Evolutionary conservation across 2,888 invertebrate species (phyloP), one percentile per base, ranked within the genome.

Genomic region (Rhopalosiphum nymphaeae): DNA sequence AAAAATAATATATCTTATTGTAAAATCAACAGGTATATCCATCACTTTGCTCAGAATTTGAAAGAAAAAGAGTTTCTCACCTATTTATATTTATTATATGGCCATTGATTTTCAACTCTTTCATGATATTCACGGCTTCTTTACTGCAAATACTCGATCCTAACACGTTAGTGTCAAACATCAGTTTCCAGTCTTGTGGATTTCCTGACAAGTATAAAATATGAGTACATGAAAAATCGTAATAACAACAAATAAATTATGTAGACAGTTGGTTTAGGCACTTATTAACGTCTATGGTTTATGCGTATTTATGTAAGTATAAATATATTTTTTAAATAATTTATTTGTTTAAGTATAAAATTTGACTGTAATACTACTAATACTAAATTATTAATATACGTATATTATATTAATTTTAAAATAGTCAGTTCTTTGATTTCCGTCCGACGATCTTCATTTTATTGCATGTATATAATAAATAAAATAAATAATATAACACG

Each of bases 61-160:
- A 36, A 78, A 78, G 36, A 13, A 16, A n/a, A 78, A 5, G 21
- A 1, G 21, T 78, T 78, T 78, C 13, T 78, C 11, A 91, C 91
- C 91, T 91, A 44, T 91, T 91, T 11, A 85, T 85, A 57, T 91
- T 91, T 85, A 85, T 42, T 56, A 91, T 85, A 10, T 91, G 91
- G 9, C 94, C 61, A 16, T 42, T 85, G 53, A 86, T 84, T 89
- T 86, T 36, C 9, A 42, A 61, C 46, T 91, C 78, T 42, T 85
- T 26, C 67, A 89, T 92, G 26, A 57, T 89, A 11, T 46, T 86
- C 57, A 86, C 26, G 89, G 95, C 95, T 85, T 95, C 95, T 78
- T 96, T 95, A 0, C 96, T 95, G 94, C 95, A 95, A 10, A 96
- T 96, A 85, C 95, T 95, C 0, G 95, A 13, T n/a, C 36, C 91